These are phyloP conservation scores for Turdus rufiventris DNA, from an alignment of 2,113 vertebrate genomes.

Conservation along the genomic window DNA sequence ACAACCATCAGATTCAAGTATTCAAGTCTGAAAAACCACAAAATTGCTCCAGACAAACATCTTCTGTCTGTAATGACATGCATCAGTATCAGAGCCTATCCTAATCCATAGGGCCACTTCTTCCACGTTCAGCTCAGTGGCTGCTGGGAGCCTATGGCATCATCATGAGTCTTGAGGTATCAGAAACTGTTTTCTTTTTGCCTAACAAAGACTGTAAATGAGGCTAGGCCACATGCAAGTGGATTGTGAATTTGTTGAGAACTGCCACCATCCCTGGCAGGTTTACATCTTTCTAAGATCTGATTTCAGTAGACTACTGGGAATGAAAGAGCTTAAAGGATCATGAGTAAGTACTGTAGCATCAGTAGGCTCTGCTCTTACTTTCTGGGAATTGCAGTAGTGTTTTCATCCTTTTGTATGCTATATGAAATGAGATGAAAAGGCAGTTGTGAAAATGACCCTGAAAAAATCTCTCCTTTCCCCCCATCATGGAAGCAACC, in stretches of 20 bases:
- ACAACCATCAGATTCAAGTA: background rate
- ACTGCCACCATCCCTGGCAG: no score
- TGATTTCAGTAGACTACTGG: background rate
- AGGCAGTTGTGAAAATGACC: background rate
- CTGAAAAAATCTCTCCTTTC: background rate
- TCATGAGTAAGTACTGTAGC: background rate
- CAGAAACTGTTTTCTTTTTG: background rate
- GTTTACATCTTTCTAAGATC: background rate
- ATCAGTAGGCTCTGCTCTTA: background rate
- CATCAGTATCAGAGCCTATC: background rate
- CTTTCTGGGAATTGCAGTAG: background rate
- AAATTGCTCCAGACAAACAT: background rate
- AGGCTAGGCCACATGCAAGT: background rate
- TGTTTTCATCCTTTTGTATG: background rate
- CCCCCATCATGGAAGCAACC: background rate
- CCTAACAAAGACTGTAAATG: background rate
- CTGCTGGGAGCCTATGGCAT: background rate
- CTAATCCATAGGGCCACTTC: background rate
- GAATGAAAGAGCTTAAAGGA: background rate
- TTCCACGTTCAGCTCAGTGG: background rate
- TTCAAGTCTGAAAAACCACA: background rate
- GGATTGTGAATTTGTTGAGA: background rate
- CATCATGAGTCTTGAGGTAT: background rate
- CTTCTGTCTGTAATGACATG: rapidly evolving
- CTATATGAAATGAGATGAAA: background rate